These are phyloP conservation scores for Boulengeromyrus knoepffleri DNA, from an alignment of 2,113 vertebrate species.

Conservation along the genomic window DNA sequence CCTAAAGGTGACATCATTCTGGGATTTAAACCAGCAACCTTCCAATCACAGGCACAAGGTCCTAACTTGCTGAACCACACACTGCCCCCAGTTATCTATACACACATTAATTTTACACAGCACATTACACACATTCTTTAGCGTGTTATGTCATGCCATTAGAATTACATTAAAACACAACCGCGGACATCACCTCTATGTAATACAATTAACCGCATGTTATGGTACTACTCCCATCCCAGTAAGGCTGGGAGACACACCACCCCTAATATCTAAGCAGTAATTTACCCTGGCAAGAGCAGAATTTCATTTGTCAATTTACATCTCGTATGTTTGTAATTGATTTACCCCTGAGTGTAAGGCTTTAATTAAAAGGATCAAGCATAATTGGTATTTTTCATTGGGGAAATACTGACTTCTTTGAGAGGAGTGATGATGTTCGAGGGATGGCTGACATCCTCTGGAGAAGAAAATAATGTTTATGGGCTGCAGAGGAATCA, in stretches of 20 bases:
- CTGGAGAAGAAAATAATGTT: not conserved
- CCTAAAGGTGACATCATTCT: not conserved
- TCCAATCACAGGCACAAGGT: not conserved
- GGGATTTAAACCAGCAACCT: not conserved
- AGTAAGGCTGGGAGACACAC: not conserved
- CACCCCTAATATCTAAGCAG: not conserved
- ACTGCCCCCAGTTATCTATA: not conserved
- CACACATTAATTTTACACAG: not conserved
- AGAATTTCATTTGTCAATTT: constrained; percentile 3
- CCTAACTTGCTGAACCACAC: not conserved
- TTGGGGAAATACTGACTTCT: not conserved
- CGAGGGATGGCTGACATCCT: not conserved
- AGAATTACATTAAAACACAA: not conserved
- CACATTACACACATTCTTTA: not conserved
- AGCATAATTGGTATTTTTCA: not conserved
- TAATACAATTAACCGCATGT: not conserved
- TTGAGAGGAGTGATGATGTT: not conserved
- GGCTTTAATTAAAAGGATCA: constrained; percentile 17
- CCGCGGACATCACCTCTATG: not conserved
- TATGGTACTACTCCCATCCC: not conserved
- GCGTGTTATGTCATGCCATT: not conserved
- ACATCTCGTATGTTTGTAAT: not conserved
- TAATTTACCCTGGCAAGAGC: not conserved
- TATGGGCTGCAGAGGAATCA: not conserved
- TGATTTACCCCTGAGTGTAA: not conserved